Conservation (phyloP, 2,888 invertebrate species). For the Limnephilus rhombicus region DNA sequence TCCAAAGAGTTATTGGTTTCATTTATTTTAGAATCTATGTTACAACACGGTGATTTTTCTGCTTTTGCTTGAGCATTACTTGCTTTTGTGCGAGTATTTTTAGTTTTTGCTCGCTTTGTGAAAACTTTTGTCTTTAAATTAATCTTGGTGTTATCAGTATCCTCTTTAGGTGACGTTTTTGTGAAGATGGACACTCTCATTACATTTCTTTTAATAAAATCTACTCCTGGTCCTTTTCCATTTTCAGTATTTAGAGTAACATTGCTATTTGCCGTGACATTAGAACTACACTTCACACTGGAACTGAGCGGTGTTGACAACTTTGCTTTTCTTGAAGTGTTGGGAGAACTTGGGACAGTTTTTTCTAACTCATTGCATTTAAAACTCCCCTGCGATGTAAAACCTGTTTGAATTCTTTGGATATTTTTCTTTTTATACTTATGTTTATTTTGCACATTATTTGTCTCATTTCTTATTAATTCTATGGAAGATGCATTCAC, state of each 20-base stretch:
- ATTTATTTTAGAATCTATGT: background rate
- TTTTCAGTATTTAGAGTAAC: background rate
- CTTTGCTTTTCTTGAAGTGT: background rate
- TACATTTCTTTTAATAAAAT: background rate
- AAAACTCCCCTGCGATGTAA: background rate
- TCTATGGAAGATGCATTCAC: background rate
- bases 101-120: background rate
- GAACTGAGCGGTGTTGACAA: background rate
- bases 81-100: background rate
- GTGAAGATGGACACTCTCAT: constrained; percentile 30
- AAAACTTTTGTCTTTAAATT: background rate
- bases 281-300: background rate
- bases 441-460: background rate
- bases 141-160: background rate
- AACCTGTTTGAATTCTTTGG: background rate
- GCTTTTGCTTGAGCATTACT: background rate
- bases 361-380: background rate
- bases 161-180: background rate
- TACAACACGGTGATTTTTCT: background rate
- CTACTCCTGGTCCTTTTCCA: background rate
- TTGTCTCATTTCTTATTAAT: background rate
- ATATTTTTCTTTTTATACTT: background rate
- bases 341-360: background rate
- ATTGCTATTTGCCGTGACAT: background rate
- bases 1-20: background rate